Percentiles rank a stretch among this genome's conserved stretches.
Conservation (phyloP, 2,888 invertebrate genomes). For the Coelinius sp. region DNA sequence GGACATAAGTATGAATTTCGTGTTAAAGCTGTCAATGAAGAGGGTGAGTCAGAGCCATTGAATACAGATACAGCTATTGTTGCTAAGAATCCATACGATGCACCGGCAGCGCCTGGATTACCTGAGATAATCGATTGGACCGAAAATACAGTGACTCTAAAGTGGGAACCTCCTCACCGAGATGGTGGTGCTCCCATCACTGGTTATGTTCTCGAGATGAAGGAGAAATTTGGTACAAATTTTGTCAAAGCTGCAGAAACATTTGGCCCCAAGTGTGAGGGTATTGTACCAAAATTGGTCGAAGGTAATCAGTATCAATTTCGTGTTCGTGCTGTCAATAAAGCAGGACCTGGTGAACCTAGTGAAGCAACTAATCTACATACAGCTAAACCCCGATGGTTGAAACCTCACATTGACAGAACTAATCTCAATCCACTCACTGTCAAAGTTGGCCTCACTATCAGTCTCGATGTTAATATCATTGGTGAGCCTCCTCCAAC, state of each 20-base stretch:
- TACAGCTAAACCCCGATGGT: conserved; percentile 88
- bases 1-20: conserved; percentile 98
- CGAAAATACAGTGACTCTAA: conserved; percentile 90
- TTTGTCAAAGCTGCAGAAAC: conserved; percentile 90
- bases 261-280: conserved; percentile 86
- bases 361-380: conserved; percentile 94
- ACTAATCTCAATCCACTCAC: conserved; percentile 87
- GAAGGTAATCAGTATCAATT: conserved; percentile 98
- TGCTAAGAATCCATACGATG: conserved; percentile 98
- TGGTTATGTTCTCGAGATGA: conserved; percentile 92
- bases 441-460: conserved; percentile 90
- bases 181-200: conserved; percentile 96
- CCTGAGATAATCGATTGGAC: conserved; percentile 93
- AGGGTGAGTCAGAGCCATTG: conserved; percentile 96
- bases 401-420: conserved; percentile 94
- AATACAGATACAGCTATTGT: conserved; percentile 89
- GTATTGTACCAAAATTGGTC: conserved; percentile 89
- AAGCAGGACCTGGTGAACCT: conserved; percentile 93
- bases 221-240: conserved; percentile 88
- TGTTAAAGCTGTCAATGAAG: conserved; percentile 96
- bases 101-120: conserved; percentile 89
- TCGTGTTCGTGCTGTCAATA: conserved; percentile 93
- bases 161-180: conserved; percentile 91
- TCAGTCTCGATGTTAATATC: conserved; percentile 89
- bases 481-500: conserved; percentile 95